These are phyloP conservation scores for Oegoconia quadripuncta DNA, from an alignment of 2,888 invertebrate genomes.

Conservation along the genomic window DNA sequence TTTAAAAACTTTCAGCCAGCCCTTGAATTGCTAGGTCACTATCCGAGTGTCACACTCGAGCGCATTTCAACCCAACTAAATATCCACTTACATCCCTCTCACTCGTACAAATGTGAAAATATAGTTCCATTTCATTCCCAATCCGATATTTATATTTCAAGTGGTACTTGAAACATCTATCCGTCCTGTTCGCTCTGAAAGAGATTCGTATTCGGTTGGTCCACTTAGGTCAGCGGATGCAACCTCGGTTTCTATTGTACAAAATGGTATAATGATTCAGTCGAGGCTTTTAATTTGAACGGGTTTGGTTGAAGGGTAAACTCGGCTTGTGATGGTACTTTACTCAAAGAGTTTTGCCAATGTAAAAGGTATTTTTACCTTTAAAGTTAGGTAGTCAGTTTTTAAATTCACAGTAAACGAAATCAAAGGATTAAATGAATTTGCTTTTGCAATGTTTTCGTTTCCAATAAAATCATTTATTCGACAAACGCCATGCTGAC, in stretches of 20 bases:
- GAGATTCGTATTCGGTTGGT: conserved; percentile 21
- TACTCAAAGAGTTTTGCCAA: too few species aligned
- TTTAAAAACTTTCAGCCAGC: background rate
- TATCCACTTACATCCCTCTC: conserved; percentile 29
- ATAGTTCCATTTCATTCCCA: conserved; percentile 18
- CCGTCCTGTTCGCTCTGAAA: conserved; percentile 38
- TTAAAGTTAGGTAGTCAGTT: too few species aligned
- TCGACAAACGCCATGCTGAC: too few species aligned
- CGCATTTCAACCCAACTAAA: conserved; percentile 18
- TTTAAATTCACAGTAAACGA: too few species aligned
- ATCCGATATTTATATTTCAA: conserved; percentile 71
- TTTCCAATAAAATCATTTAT: too few species aligned
- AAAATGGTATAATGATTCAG: conserved; percentile 37
- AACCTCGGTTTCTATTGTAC: conserved; percentile 60
- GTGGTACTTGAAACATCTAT: conserved; percentile 47
- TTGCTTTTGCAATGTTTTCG: too few species aligned
- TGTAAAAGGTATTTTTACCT: too few species aligned
- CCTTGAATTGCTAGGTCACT: conserved; percentile 6
- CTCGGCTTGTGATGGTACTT: too few species aligned
- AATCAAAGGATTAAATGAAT: too few species aligned
- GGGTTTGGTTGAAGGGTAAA: background rate
- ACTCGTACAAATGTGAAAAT: conserved; percentile 11
- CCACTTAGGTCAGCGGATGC: conserved; percentile 61
- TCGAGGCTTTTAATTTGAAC: background rate
- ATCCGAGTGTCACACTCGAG: conserved; percentile 11